phyloP scores from a whole-genome alignment of 2,797 vertebrate genomes.

The Scolopax rusticola region DNA sequence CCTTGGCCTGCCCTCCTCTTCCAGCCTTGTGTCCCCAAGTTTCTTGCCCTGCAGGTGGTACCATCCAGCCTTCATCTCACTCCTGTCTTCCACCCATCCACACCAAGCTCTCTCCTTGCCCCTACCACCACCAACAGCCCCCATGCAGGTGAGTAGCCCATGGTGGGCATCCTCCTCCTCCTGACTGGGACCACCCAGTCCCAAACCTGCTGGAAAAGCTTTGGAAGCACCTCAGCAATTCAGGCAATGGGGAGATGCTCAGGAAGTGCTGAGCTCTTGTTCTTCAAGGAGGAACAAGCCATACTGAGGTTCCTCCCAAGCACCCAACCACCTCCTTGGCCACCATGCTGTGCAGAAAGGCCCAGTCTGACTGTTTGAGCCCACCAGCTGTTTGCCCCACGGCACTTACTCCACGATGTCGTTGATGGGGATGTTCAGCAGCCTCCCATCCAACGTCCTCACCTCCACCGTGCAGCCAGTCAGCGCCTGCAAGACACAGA shows the following conservation, averaged over 20 bases:
- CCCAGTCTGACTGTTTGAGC: rapidly evolving
- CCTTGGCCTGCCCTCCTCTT: too few species aligned
- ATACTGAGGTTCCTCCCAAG: neutral
- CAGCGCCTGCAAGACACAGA: slow-evolving; percentile 82
- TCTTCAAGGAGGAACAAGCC: neutral
- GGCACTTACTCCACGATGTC: slow-evolving; percentile 92
- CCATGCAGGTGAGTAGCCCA: rapidly evolving
- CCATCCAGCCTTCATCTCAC: neutral
- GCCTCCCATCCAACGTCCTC: slow-evolving; percentile 89
- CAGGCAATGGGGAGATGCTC: rapidly evolving
- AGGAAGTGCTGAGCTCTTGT: rapidly evolving
- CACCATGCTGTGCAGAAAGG: neutral
- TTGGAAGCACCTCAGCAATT: neutral
- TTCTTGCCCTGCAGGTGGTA: neutral
- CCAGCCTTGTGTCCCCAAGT: neutral
- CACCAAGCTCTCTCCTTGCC: neutral
- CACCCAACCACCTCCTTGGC: rapidly evolving
- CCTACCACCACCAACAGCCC: neutral
- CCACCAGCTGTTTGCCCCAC: rapidly evolving
- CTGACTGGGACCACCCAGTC: neutral
- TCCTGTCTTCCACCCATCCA: neutral
- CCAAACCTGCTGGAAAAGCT: neutral
- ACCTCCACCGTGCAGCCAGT: slow-evolving; percentile 88
- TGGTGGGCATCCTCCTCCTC: neutral
- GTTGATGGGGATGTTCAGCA: slow-evolving; percentile 91